These are phyloP conservation scores for Caerostris extrusa DNA, from an alignment of 1,140 invertebrate species.

Conservation along the genomic window DNA sequence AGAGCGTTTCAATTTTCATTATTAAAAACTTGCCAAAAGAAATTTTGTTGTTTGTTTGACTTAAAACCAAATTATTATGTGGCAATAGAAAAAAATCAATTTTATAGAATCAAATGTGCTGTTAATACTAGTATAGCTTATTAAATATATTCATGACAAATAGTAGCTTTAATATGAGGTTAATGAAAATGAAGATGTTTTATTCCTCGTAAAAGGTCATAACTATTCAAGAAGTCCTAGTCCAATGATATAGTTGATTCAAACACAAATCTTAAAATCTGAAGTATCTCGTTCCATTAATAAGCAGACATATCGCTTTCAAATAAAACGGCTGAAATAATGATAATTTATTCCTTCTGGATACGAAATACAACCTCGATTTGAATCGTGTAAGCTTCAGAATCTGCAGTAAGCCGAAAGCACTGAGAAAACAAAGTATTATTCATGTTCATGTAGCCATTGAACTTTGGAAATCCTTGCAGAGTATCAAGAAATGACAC, in stretches of 20 bases:
- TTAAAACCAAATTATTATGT: no score
- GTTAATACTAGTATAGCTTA: no score
- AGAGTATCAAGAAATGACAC: slow-evolving; percentile 17
- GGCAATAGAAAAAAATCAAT: no score
- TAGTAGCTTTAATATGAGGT: no score
- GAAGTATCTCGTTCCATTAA: background rate
- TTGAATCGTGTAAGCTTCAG: background rate
- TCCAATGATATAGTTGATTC: no score
- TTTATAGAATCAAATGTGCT: no score
- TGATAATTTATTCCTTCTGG: background rate
- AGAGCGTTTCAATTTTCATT: no score
- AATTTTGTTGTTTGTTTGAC: no score
- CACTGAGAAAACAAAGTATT: background rate
- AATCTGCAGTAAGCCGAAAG: background rate
- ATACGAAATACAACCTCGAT: background rate
- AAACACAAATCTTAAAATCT: background rate
- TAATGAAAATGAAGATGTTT: no score
- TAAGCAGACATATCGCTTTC: background rate
- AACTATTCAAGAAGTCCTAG: background rate
- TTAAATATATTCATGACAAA: no score
- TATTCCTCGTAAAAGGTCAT: no score
- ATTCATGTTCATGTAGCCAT: background rate
- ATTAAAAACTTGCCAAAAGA: no score
- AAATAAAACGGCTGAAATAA: background rate
- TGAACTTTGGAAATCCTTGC: slow-evolving; percentile 2